Percentiles rank a stretch among this genome's conserved stretches.
Evolutionary conservation across 2,888 invertebrate species (phyloP).

Genomic region (Ernsta delagoae): DNA sequence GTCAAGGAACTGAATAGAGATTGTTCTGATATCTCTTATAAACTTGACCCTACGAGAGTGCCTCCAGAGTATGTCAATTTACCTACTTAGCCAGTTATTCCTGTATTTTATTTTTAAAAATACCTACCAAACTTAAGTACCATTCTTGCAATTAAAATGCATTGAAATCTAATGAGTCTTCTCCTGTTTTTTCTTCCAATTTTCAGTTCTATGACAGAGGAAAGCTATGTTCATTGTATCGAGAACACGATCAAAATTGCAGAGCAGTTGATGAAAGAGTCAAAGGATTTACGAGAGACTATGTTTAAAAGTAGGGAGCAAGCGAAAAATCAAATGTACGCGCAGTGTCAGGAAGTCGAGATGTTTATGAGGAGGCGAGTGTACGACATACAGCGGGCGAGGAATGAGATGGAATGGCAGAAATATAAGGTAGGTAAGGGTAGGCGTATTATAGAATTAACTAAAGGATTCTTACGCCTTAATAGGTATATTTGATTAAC

Average conservation of each 20-base stretch:
- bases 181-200: too few relatives aligned
- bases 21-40: conserved; percentile 92
- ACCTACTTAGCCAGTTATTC: too few relatives aligned
- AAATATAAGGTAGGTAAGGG: conserved; percentile 70
- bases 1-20: too few relatives aligned
- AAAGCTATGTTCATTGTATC: conserved; percentile 93
- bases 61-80: conserved; percentile 85
- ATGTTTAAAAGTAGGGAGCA: conserved; percentile 92
- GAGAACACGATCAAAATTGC: conserved; percentile 91
- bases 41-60: conserved; percentile 91
- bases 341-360: conserved; percentile 93
- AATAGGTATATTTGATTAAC: too few relatives aligned
- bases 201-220: conserved; percentile 88
- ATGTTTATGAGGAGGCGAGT: conserved; percentile 93
- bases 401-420: conserved; percentile 97
- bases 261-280: conserved; percentile 92
- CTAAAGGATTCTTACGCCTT: too few relatives aligned
- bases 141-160: too few relatives aligned
- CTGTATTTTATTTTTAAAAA: too few relatives aligned
- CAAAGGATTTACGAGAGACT: conserved; percentile 90
- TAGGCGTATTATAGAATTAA: too few relatives aligned
- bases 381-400: conserved; percentile 93
- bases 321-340: conserved; percentile 91
- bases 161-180: too few relatives aligned
- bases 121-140: too few relatives aligned